Evolutionary conservation across 2,888 invertebrate species (phyloP), one percentile per base, ranked within the genome.

Genomic region (Lepidocyrtoides sp.): DNA sequence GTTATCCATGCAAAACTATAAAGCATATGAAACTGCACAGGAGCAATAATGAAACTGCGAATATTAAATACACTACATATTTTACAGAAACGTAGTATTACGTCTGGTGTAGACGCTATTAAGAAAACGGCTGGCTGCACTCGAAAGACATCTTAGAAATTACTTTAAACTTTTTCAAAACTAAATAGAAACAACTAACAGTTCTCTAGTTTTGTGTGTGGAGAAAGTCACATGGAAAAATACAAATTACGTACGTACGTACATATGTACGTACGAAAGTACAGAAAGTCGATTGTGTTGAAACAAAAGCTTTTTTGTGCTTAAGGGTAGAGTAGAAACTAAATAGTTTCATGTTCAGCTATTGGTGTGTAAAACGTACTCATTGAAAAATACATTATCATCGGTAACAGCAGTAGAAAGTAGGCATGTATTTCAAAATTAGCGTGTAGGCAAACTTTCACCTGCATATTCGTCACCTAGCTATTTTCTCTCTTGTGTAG

Each of bases 81-180:
- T 63, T 29, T 29, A 8, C 63, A 63, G 29, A 26, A 63, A 29
- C 12, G 29, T 29, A 63, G 14, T 63, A 29, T 29, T 63, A 29
- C 12, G 3, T 29, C 41, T 32, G n/a, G n/a, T 72, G 36, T 17
- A 17, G 29, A 77, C 26, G 77, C 77, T 48, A 77, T 54, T 77
- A 77, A 77, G 72, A 72, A 51, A 77, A 77, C 54, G 77, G 51
- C 51, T 77, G 77, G 77, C 51, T 77, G 51, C 51, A 77, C 77
- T 77, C n/a, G 5, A 77, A 77, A 54, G 77, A 26, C 26, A 51
- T 75, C 75, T 69, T 69, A 41, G 17, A 44, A 48, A 48, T 48
- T 75, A 23, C 48, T 51, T 77, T 51, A 10, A 48, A 12, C 14
- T 14, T 75, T 75, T 48, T n/a, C 26, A 44, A 26, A 44, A 75